Evolutionary conservation across 2,888 invertebrate species (phyloP).

Genomic region (Scaeva pyrastri): DNA sequence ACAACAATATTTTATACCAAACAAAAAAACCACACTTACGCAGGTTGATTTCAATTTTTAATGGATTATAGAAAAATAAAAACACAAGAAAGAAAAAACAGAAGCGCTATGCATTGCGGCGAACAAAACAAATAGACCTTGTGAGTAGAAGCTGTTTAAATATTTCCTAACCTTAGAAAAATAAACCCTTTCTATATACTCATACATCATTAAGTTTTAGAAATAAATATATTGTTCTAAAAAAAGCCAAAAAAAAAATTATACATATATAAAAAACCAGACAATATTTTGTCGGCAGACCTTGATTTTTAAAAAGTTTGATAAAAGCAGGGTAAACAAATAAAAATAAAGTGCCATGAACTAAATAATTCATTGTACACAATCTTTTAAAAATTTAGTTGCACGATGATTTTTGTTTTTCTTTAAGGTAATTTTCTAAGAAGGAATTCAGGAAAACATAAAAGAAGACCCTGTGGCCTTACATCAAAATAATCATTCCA

Average conservation of each 20-base stretch:
- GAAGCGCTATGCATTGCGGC: neutral
- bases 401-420: too few species aligned
- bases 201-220: neutral
- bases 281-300: neutral
- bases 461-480: too few species aligned
- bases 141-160: slow-evolving; percentile 18
- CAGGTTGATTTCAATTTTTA: neutral
- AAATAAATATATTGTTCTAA: neutral
- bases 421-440: too few species aligned
- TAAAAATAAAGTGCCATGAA: neutral
- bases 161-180: neutral
- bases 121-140: slow-evolving; percentile 12
- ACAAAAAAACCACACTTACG: slow-evolving; percentile 2
- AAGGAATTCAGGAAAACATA: too few species aligned
- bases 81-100: neutral
- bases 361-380: neutral
- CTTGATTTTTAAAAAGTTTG: neutral
- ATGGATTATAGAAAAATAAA: slow-evolving; percentile 8
- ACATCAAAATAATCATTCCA: too few species aligned
- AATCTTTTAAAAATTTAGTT: too few species aligned
- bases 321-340: neutral
- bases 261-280: neutral
- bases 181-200: neutral
- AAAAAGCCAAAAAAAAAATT: neutral
- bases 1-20: neutral